Conservation (phyloP, 2,888 invertebrate species). For the Oligia strigilis region DNA sequence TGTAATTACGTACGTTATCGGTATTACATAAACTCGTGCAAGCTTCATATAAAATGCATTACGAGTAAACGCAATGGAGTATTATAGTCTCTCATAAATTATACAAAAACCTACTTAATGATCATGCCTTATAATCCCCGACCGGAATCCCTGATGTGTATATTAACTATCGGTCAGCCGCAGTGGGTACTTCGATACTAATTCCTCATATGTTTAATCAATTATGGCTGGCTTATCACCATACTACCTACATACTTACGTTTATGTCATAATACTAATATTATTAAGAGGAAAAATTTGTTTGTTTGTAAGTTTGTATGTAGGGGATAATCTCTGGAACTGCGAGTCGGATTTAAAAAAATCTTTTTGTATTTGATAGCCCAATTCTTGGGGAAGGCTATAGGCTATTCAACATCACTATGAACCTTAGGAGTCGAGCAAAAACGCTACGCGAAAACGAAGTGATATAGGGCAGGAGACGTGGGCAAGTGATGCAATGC, state of each 20-base stretch:
- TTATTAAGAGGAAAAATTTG: too few relatives aligned
- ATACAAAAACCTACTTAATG: constrained; percentile 23
- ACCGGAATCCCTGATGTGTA: neutral
- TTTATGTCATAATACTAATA: neutral
- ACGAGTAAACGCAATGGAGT: constrained; percentile 1
- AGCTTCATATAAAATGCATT: constrained; percentile 17
- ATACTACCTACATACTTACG: neutral
- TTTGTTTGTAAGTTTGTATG: too few relatives aligned
- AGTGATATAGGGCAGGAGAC: too few relatives aligned
- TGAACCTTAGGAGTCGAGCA: too few relatives aligned
- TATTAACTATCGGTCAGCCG: constrained; percentile 1
- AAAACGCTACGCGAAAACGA: too few relatives aligned
- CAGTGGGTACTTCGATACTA: neutral
- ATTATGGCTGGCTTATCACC: constrained; percentile 1
- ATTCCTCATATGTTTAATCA: constrained; percentile 3
- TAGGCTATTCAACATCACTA: too few relatives aligned
- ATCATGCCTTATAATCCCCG: constrained; percentile 8
- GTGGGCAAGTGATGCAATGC: too few relatives aligned
- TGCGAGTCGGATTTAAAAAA: too few relatives aligned
- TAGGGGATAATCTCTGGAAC: too few relatives aligned
- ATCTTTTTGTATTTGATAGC: too few relatives aligned
- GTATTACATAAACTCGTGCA: constrained; percentile 34
- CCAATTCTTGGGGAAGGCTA: too few relatives aligned
- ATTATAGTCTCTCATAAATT: constrained; percentile 15
- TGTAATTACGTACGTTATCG: constrained; percentile 21